A percentile compares a stretch with the other conserved stretches of the same genome.
Evolutionary conservation across 2,113 vertebrate species (phyloP).

Genomic region (Crotalus horridus): DNA sequence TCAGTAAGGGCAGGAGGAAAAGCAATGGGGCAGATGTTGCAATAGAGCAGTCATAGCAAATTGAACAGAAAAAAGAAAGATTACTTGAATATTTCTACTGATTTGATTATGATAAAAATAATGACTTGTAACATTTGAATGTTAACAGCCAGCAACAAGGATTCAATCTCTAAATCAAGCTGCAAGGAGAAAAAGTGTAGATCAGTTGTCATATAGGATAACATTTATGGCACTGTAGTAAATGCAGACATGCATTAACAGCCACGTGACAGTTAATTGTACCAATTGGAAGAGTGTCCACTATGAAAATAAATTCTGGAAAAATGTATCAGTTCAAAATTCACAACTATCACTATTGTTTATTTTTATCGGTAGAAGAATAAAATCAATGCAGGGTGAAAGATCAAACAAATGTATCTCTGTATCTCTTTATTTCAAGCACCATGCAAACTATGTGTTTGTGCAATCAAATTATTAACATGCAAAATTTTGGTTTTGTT

Average conservation of each 20-base stretch:
- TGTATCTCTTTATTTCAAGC: constrained; percentile 10
- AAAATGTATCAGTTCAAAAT: constrained; percentile 24
- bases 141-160: constrained; percentile 58
- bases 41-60: constrained; percentile 63
- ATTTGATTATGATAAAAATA: constrained; percentile 48
- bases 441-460: not conserved
- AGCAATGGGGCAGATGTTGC: constrained; percentile 72
- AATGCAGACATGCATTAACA: constrained; percentile 52
- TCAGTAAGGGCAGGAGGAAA: constrained; percentile 75
- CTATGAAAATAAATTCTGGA: constrained; percentile 22
- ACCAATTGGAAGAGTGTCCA: constrained; percentile 52
- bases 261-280: constrained; percentile 45
- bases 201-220: constrained; percentile 50
- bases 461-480: not conserved
- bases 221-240: constrained; percentile 45
- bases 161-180: constrained; percentile 53
- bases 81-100: constrained; percentile 67
- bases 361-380: not conserved
- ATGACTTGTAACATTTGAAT: constrained; percentile 53
- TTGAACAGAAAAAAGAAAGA: constrained; percentile 64
- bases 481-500: not conserved
- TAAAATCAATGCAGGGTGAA: not conserved
- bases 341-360: not conserved
- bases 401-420: not conserved
- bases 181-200: constrained; percentile 49